Evolutionary conservation across 1,140 invertebrate genomes (phyloP), one percentile per base, ranked within the genome.

Genomic region (Drosophila repletoides): DNA sequence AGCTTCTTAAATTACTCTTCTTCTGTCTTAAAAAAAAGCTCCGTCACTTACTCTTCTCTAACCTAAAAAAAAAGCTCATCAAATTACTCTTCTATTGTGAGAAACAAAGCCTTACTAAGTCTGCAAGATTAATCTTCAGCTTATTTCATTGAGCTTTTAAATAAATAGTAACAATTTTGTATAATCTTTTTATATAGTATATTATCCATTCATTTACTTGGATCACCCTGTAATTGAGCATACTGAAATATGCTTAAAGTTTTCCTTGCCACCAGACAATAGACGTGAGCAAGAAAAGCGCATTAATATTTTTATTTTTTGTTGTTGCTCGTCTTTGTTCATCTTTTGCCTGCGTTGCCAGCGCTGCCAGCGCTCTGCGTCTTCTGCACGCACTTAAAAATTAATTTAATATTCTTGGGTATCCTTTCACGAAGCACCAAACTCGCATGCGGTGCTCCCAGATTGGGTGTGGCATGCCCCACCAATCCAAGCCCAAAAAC

Each of bases 341-440:
- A 26, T 28, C 43, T 63, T 29, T 38, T 61, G 34, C 55, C 46
- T 48, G 48, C 68, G 40, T 38, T 56, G 43, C 15, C n/a, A 43
- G 29, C 71, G 69, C 71, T 66, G 72, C 76, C 45, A 40, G 76
- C 55, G 72, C 68, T n/a, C n/a, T 51, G 29, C 71, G 69, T 73
- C 71, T 75, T 80, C 45, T 45, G 76, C 55, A 75, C 68, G 72
- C 75, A 80, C 80, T 86, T 86, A 87, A 86, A 86, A 86, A 86
- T 86, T 86, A 86, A 86, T 86, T 86, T 86, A 86, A 86, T 86
- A 86, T 86, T 70, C 81, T 76, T 61, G 76, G 67, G 55, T 86
- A 86, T 86, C 76, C 79, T 74, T 83, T 77, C 72, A 63, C 45
- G 51, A 60, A 53, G 49, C 67, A 45, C 33, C 48, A 19, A 19